A percentile compares a stretch with the other conserved stretches of the same genome.
Evolutionary conservation across 2,113 vertebrate genomes (phyloP).

Genomic region (Macquaria australasica): DNA sequence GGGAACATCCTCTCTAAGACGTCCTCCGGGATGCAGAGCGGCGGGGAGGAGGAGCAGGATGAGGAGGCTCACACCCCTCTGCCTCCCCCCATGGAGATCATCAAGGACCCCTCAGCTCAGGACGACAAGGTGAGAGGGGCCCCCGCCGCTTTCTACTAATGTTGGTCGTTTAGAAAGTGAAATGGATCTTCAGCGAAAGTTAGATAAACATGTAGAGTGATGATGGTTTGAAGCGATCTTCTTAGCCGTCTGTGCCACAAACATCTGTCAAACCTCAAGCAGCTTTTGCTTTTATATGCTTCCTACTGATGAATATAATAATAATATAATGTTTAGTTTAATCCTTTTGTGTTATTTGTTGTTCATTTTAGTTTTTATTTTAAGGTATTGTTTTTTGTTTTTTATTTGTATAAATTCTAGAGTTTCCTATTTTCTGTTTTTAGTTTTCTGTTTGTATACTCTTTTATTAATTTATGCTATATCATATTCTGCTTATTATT

Average conservation of each 20-base stretch:
- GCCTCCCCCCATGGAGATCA: constrained; percentile 98
- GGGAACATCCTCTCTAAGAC: constrained; percentile 77
- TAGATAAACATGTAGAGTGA: not conserved
- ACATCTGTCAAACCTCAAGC: not conserved
- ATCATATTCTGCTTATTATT: not conserved
- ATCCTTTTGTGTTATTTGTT: not conserved
- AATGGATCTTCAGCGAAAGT: not conserved
- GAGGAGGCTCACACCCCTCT: constrained; percentile 96
- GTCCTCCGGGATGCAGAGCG: constrained; percentile 87
- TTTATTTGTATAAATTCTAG: not conserved
- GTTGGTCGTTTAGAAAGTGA: not conserved
- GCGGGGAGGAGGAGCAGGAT: constrained; percentile 96
- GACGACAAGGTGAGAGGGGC: constrained; percentile 92
- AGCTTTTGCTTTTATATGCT: not conserved
- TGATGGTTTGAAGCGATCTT: not conserved
- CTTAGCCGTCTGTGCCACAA: not conserved
- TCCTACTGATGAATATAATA: not conserved
- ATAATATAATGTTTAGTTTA: no score
- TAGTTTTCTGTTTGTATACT: not conserved
- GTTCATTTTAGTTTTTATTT: not conserved
- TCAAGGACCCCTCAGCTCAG: constrained; percentile 94
- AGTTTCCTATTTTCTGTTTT: not conserved
- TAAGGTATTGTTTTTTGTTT: not conserved
- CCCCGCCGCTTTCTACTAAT: not conserved
- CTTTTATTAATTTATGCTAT: not conserved